Evolutionary conservation across 2,113 vertebrate genomes (phyloP), one percentile per base, ranked within the genome.

Genomic region (Onychostruthus taczanowskii): DNA sequence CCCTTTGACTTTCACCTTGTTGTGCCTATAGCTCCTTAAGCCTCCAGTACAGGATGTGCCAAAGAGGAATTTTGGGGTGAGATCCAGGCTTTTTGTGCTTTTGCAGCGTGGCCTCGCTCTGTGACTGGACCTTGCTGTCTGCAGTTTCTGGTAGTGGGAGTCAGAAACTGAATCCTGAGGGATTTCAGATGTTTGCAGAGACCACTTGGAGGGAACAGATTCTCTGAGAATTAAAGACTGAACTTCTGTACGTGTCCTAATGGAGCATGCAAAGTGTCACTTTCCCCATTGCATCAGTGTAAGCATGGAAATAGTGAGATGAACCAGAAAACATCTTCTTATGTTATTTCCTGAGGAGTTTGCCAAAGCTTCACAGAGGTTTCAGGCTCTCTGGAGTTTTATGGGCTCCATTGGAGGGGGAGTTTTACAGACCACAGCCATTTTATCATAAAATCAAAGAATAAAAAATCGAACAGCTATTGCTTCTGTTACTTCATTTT

Each of bases 221-320:
- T 75, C 83, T 77, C 79, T 56, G 78, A 74, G 83, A 85, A 91
- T 66, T 94, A 66, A 69, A 62, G 88, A 68, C 59, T 87, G 44
- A 87, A 76, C 49, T 81, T 93, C 63, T 83, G 27, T 88, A 44
- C 3, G 0, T 93, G 64, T 96, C 52, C 93, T 95, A 59, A 84
- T 92, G 93, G 79, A 84, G 84, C 89, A 96, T 64, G 31, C 66
- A 33, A 90, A 90, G 68, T 95, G 92, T 95, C 80, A 64, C 68
- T 93, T 87, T 78, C 93, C 94, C 96, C 94, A 84, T 96, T 95
- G 94, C 96, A 86, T 96, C 93, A 96, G 90, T 90, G 79, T 59
- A 72, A 93, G 82, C 68, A 84, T 89, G 95, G 93, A 97, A 96
- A 95, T 95, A 90, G 86, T 90, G 90, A 94, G 90, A 95, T 90